phyloP scores from a whole-genome alignment of 2,113 vertebrate species.

The Vulpes ferrilata region DNA sequence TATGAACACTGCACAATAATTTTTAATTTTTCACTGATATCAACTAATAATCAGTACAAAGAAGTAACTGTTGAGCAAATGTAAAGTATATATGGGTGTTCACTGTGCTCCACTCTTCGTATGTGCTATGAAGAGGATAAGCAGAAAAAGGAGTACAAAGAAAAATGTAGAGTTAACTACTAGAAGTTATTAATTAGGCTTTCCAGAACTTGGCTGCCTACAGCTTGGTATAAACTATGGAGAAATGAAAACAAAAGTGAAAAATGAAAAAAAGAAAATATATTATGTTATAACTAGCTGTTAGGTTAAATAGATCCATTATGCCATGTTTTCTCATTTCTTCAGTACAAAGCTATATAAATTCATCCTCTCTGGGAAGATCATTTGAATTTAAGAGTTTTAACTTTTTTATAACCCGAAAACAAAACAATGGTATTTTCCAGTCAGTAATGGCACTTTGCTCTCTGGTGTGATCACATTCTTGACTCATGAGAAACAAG shows the following conservation, averaged over 20 bases:
- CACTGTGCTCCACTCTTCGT: neutral
- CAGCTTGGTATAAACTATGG: neutral
- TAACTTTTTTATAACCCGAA: neutral
- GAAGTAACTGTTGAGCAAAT: neutral
- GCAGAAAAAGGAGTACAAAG: neutral
- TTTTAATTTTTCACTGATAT: neutral
- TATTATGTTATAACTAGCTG: neutral
- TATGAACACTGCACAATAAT: neutral
- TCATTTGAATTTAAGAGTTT: neutral
- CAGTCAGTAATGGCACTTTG: neutral
- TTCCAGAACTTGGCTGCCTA: neutral
- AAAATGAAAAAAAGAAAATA: neutral
- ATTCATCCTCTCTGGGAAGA: neutral
- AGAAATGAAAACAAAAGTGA: neutral
- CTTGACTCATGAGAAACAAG: neutral
- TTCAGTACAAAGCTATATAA: neutral
- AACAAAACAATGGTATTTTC: neutral
- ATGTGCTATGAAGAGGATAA: neutral
- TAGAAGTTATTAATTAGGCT: neutral
- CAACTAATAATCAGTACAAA: neutral
- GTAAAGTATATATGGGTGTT: neutral
- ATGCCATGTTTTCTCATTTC: neutral
- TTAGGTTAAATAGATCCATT: neutral
- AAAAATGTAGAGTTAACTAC: neutral
- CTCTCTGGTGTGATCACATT: neutral